Base-by-base conservation (phyloP, 2,888 invertebrate genomes). In the Hydropsyche betteni region DNA sequence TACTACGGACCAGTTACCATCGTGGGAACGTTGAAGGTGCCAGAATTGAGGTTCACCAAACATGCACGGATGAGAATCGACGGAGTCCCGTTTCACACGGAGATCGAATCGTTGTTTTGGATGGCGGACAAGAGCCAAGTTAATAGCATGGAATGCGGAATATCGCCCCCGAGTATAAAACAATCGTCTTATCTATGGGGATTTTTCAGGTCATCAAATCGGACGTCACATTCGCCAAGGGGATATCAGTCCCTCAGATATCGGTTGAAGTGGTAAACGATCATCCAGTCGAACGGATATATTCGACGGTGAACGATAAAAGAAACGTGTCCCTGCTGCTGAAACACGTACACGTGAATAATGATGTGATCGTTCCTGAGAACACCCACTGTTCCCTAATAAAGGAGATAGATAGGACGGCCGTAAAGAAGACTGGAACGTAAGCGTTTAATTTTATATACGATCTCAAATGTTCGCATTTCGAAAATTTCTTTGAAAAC, bases 1-100 rank as follows among this genome's bases (percentile, higher is more conserved):
- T 79, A 79, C 71, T 75, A 78, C 53, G 78, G 78, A 2, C 77
- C 76, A 1, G 79, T 79, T 7, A 76, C 76, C 5, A 78, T 79
- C 10, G 68, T 71, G 8, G 79, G 79, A 5, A 61, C 77, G n/a
- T 14, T 79, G 33, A 52, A 70, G 7, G 77, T 78, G 0, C 61
- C 69, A 4, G 75, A 79, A 12, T 50, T 79, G 7, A 74, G 70
- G 14, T 78, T 79, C 68, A 68, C 72, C 6, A 74, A 75, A 4
- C 64, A 58, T 6, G 78, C 79, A 10, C 74, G 34, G 12, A 38
- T 78, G 8, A 68, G 10, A 8, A 75, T 79, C n/a, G 72, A 58
- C 16, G 77, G 69, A 7, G 64, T 78, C 34, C 64, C 51, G 12
- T 78, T 79, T 55, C 68, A 74, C 52, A 78, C 78, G 0, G 78